Conservation (phyloP, 1,140 invertebrate species). For the Hycleus phaleratus region DNA sequence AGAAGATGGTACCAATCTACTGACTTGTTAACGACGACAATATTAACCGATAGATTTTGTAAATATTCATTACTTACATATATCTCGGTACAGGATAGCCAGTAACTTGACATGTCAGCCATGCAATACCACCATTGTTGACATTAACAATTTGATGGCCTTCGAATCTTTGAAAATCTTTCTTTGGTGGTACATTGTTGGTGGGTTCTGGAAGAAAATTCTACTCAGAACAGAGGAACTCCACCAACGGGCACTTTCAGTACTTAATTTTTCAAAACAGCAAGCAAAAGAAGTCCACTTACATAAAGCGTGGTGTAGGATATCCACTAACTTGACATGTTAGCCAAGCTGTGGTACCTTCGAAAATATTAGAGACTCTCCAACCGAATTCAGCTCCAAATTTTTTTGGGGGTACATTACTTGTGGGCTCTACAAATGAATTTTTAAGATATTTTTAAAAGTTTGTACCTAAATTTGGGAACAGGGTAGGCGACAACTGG, state of each 20-base stretch:
- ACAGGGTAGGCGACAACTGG: slow-evolving; percentile 57
- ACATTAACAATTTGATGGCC: slow-evolving; percentile 58
- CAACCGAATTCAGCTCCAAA: slow-evolving; percentile 57
- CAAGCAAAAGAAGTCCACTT: slow-evolving; percentile 21
- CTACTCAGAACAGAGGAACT: neutral
- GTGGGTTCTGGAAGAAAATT: slow-evolving; percentile 39
- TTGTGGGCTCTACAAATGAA: slow-evolving; percentile 40
- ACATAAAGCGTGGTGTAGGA: slow-evolving; percentile 62
- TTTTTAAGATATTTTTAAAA: slow-evolving; percentile 1
- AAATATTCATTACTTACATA: slow-evolving; percentile 44
- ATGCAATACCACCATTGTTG: slow-evolving; percentile 45
- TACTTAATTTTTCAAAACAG: neutral
- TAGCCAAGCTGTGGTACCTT: slow-evolving; percentile 50
- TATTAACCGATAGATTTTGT: neutral
- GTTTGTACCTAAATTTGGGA: slow-evolving; percentile 53
- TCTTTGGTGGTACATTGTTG: slow-evolving; percentile 44
- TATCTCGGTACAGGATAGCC: slow-evolving; percentile 58
- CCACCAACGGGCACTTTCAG: slow-evolving; percentile 8
- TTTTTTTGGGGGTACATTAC: slow-evolving; percentile 46
- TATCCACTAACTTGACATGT: slow-evolving; percentile 59
- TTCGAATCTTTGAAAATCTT: slow-evolving; percentile 54
- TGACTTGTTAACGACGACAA: neutral
- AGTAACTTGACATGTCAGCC: slow-evolving; percentile 57
- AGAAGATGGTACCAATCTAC: slow-evolving; percentile 1
- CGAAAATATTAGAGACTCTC: slow-evolving; percentile 55